Base-by-base conservation (phyloP, 2,113 vertebrate genomes). In the Geococcyx californianus region DNA sequence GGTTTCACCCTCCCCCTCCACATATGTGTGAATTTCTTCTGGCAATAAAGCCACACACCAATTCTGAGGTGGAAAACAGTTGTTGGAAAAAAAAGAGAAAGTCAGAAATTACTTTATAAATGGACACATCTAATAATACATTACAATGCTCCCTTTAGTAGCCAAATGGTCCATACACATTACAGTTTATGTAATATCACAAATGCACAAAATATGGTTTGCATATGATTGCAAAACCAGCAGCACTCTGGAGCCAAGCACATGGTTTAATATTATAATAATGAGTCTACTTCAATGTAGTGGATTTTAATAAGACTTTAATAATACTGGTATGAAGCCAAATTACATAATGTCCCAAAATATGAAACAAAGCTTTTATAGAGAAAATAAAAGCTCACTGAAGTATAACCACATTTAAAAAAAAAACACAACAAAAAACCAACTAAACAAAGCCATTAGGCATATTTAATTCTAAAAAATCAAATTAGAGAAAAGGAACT, bases 221-320 rank as follows among this genome's bases (percentile, higher is more conserved):
- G 75, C 70, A 83, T 90, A 95, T 68, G 87, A 97, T 54, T 34
- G 85, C 77, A 67, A 87, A 95, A 86, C 13, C 54, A 87, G 92
- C 69, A 96, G 82, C 25, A 9, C 93, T 58, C 36, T 92, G 95
- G 89, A 96, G 84, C 77, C 83, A 86, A 91, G 73, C 59, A 80
- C 87, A 89, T 69, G 56, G 93, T 89, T 92, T 88, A 92, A 92
- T 84, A 97, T 85, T 73, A 93, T 93, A 97, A 97, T 97, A 96
- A 97, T 38, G 92, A 96, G 75, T 92, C 93, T 86, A 84, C 87
- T 96, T 95, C 68, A 40, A 51, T 31, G 86, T 94, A 87, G 94
- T 85, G 64, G 89, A 90, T 97, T 98, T 97, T 97, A 97, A 95
- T 97, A 98, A 90, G 89, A 96, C 83, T 97, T 97, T 98, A 97